phyloP scores from a whole-genome alignment of 2,797 vertebrate species.

The Cossypha dichroa region DNA sequence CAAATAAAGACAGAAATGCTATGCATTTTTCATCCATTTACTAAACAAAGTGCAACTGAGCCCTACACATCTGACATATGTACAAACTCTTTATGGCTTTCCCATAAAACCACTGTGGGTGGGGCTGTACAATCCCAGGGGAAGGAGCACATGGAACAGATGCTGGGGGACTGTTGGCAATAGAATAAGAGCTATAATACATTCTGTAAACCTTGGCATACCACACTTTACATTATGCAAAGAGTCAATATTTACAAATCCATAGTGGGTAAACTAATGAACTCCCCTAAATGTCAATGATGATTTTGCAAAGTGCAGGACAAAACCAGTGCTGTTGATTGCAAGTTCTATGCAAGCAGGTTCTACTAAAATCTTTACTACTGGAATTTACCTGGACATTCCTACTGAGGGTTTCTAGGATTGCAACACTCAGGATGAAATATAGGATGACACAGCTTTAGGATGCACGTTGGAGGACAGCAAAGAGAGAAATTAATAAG shows the following conservation, averaged over 20 bases:
- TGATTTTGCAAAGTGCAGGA: constrained; percentile 82
- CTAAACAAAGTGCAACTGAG: constrained; percentile 82
- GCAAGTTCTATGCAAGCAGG: constrained; percentile 71
- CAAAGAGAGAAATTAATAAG: constrained; percentile 76
- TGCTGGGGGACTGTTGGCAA: constrained; percentile 82
- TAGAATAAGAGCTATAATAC: constrained; percentile 85
- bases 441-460: constrained; percentile 33
- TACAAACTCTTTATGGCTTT: constrained; percentile 86
- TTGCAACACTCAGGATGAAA: constrained; percentile 31
- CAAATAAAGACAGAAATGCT: constrained; percentile 1
- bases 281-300: constrained; percentile 56
- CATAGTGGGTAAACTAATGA: constrained; percentile 70
- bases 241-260: constrained; percentile 90
- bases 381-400: constrained; percentile 69
- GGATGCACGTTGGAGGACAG: constrained; percentile 59
- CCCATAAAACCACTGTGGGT: constrained; percentile 76
- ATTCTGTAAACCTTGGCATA: constrained; percentile 96
- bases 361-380: constrained; percentile 67
- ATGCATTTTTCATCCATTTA: constrained; percentile 55
- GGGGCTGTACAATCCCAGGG: constrained; percentile 84
- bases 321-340: constrained; percentile 75
- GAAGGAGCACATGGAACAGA: constrained; percentile 57
- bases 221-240: constrained; percentile 88
- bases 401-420: constrained; percentile 59
- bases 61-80: constrained; percentile 79